Evolutionary conservation across 2,113 vertebrate species (phyloP).

Genomic region (Globicephala melas): DNA sequence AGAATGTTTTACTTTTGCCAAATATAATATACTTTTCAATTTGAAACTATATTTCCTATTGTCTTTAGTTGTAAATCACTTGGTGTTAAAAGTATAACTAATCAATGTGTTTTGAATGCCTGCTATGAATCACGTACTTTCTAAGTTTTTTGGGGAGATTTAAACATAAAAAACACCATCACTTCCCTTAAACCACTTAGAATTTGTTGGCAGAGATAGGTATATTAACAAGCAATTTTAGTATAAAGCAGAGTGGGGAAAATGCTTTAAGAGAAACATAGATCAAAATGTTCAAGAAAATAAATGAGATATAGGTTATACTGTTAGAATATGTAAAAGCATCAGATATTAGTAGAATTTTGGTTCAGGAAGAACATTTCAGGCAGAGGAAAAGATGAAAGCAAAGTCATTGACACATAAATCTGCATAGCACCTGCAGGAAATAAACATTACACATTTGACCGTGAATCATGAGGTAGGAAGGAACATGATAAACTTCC

Average conservation of each 20-base stretch:
- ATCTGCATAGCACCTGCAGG: background rate
- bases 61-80: background rate
- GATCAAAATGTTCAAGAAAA: background rate
- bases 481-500: background rate
- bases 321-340: background rate
- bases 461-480: background rate
- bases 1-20: conserved; percentile 61
- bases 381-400: background rate
- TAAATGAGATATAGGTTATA: background rate
- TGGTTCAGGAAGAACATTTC: background rate
- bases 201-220: background rate
- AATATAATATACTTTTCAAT: background rate
- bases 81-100: background rate
- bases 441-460: background rate
- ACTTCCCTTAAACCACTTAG: background rate
- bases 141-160: background rate
- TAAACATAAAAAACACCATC: background rate
- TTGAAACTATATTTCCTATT: background rate
- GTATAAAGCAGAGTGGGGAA: background rate
- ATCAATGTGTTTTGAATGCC: background rate
- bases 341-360: background rate
- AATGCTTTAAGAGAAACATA: background rate
- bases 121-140: background rate
- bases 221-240: background rate
- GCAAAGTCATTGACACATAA: background rate